Base-by-base conservation (phyloP, 2,888 invertebrate species). In the Caenorhabditis sulstoni region DNA sequence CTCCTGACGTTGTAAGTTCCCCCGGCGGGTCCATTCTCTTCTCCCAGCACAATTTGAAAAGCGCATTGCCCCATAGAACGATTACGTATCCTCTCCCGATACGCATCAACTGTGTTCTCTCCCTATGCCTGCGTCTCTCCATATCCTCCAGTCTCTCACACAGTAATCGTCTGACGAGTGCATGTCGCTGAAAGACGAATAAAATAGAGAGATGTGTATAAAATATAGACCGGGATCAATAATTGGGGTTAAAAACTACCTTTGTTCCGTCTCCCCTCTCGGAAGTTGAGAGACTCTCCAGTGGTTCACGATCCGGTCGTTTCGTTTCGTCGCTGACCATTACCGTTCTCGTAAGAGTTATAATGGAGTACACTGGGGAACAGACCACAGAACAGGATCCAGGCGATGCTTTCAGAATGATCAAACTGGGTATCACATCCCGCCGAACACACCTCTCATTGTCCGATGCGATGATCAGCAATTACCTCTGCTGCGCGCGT, bases 41-140 rank as follows among this genome's bases (percentile, higher is more conserved):
- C 9, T 16, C 53, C 52, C n/a, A 16, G 14, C 20, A 12, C 47
- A 35, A 39, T 22, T 57, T 41, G 3, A 58, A 67, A 49, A 57
- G 47, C 44, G 18, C 23, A 35, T 41, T 16, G 23, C 45, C 52
- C 23, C 71, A 64, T 35, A 62, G 71, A 71, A 71, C 71, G 62
- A 71, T 57, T 71, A 53, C 62, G 61, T 62, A 47, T 62, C 53
- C 55, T 49, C 52, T 68, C 70, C 61, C 73, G 73, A 64, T 58
- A 73, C 73, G 73, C 73, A 58, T 73, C 73, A 64, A 64, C 64
- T 57, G 64, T 58, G 64, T 73, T 58, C 57, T 29, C 41, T 47
- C 18, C n/a, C 20, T 8, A 57, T 44, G 14, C 44, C 18, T 70
- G 23, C 35, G n/a, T 62, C 71, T 62, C 62, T 23, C 16, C 39